Evolutionary conservation across 2,797 vertebrate genomes (phyloP).

Genomic region (Harpagifer antarcticus): DNA sequence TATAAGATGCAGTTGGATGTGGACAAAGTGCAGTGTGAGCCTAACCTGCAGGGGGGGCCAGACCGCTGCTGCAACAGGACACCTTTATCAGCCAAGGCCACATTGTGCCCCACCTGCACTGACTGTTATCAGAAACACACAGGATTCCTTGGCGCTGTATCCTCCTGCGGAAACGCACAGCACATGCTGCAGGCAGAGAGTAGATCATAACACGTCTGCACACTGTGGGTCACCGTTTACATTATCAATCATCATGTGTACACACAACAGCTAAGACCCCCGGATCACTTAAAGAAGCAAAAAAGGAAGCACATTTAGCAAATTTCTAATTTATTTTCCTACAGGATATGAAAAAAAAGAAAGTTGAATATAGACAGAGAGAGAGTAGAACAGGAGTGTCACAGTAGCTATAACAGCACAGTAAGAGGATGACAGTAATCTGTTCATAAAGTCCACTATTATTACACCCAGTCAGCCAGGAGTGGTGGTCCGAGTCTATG

Average conservation of each 20-base stretch:
- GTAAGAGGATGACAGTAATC: slow-evolving; percentile 62
- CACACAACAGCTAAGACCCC: not conserved
- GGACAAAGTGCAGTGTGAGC: accelerated
- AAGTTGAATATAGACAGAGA: slow-evolving; percentile 59
- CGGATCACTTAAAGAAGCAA: not conserved
- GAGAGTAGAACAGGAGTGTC: slow-evolving; percentile 57
- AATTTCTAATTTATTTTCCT: slow-evolving; percentile 82
- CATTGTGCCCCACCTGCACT: slow-evolving; percentile 57
- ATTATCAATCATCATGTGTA: not conserved
- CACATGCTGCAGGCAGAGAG: slow-evolving; percentile 38
- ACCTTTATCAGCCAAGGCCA: slow-evolving; percentile 69
- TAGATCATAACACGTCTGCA: slow-evolving; percentile 17
- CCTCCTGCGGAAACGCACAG: slow-evolving; percentile 30
- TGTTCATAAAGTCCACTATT: slow-evolving; percentile 63
- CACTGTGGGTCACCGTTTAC: not conserved
- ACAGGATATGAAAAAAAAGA: slow-evolving; percentile 80
- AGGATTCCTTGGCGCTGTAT: slow-evolving; percentile 41
- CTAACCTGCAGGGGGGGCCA: slow-evolving; percentile 57
- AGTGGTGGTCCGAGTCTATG: slow-evolving; percentile 38
- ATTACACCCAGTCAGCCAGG: slow-evolving; percentile 45
- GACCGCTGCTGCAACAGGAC: slow-evolving; percentile 50
- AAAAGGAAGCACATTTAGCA: slow-evolving; percentile 42
- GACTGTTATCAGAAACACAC: slow-evolving; percentile 18
- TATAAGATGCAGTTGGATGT: too few species aligned
- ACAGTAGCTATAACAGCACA: slow-evolving; percentile 73